phyloP scores from a whole-genome alignment of 1,140 invertebrate species.

The Aricia agestis region DNA sequence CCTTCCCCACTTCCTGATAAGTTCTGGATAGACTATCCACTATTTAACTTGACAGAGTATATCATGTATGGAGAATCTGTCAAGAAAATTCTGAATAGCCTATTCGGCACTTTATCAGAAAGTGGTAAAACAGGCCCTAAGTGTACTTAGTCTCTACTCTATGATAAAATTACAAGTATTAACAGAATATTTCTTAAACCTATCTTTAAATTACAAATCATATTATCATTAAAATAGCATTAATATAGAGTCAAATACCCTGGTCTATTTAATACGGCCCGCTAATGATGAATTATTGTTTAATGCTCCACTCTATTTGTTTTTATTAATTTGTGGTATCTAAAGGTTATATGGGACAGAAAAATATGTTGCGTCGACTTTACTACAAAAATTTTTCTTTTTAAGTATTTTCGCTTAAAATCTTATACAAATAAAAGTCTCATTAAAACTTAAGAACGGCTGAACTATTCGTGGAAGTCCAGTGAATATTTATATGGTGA shows the following conservation, averaged over 20 bases:
- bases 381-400: background rate
- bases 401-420: too few species aligned
- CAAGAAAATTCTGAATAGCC: too few species aligned
- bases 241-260: background rate
- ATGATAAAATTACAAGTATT: background rate
- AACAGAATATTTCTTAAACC: background rate
- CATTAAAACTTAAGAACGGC: too few species aligned
- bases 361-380: background rate
- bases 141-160: background rate
- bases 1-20: too few species aligned
- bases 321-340: slow-evolving; percentile 6
- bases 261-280: background rate
- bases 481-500: too few species aligned
- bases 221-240: background rate
- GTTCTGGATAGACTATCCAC: too few species aligned
- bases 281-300: slow-evolving; percentile 4
- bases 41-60: too few species aligned
- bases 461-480: too few species aligned
- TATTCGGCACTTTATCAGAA: too few species aligned
- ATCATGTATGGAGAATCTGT: too few species aligned
- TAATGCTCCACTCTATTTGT: slow-evolving; percentile 4
- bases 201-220: background rate
- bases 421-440: too few species aligned
- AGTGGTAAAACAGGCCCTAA: too few species aligned
- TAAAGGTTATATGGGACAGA: background rate